phyloP scores from a whole-genome alignment of 2,113 vertebrate genomes.

The Illadopsis cleaveri region DNA sequence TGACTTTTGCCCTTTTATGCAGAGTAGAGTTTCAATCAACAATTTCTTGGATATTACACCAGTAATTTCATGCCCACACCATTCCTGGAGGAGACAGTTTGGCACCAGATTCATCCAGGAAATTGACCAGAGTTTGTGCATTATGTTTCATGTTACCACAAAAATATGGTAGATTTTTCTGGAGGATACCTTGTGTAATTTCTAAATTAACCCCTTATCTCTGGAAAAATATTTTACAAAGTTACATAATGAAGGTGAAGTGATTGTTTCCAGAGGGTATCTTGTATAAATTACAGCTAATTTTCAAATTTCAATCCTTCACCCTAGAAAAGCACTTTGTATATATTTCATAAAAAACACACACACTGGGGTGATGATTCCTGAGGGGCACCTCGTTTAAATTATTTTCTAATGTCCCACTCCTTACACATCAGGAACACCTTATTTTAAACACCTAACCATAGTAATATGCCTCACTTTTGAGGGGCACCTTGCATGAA shows the following conservation, averaged over 20 bases:
- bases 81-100: neutral
- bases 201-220: neutral
- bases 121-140: neutral
- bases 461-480: neutral
- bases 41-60: neutral
- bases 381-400: neutral
- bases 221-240: neutral
- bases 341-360: neutral
- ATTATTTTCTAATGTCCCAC: neutral
- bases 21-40: neutral
- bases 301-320: neutral
- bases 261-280: neutral
- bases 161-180: neutral
- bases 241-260: fast-evolving
- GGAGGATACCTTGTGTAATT: neutral
- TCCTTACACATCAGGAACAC: neutral
- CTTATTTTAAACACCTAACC: neutral
- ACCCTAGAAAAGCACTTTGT: neutral
- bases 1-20: neutral
- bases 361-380: neutral
- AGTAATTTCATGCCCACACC: neutral
- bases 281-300: neutral
- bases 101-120: neutral
- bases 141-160: neutral
- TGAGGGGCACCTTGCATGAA: neutral